These are phyloP conservation scores for Tricholauxania praeusta DNA, from an alignment of 2,888 invertebrate genomes.

Conservation along the genomic window DNA sequence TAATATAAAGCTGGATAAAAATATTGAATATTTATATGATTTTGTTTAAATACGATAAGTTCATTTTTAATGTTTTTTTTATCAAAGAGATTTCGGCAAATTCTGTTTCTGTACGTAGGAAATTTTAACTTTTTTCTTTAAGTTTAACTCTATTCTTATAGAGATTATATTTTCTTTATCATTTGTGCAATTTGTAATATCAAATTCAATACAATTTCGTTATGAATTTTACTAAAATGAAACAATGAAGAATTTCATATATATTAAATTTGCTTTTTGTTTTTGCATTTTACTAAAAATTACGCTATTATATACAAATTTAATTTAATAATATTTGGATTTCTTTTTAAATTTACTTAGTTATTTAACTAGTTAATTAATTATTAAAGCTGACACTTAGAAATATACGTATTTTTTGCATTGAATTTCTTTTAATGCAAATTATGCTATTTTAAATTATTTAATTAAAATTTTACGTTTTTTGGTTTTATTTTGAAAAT, in stretches of 20 bases:
- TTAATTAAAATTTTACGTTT: slow-evolving; percentile 5
- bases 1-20: neutral
- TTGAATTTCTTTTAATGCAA: slow-evolving; percentile 12
- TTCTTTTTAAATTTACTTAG: slow-evolving; percentile 29
- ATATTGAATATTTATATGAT: neutral
- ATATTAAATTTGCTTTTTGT: slow-evolving; percentile 16
- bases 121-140: neutral
- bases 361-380: slow-evolving; percentile 52
- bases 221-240: slow-evolving; percentile 27
- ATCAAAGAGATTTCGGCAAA: slow-evolving; percentile 51
- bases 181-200: slow-evolving; percentile 31
- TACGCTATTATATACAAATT: neutral
- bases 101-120: slow-evolving; percentile 10
- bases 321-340: slow-evolving; percentile 37
- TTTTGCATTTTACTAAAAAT: neutral
- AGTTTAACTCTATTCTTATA: slow-evolving; percentile 31
- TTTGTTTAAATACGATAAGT: neutral
- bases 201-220: slow-evolving; percentile 12
- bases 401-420: slow-evolving; percentile 55
- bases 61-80: slow-evolving; percentile 14
- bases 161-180: slow-evolving; percentile 30
- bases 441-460: slow-evolving; percentile 31
- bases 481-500: neutral
- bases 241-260: slow-evolving; percentile 30
- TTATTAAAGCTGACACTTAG: slow-evolving; percentile 67